Conservation (phyloP, 2,888 invertebrate genomes). For the Lacanobia wlatinum region DNA sequence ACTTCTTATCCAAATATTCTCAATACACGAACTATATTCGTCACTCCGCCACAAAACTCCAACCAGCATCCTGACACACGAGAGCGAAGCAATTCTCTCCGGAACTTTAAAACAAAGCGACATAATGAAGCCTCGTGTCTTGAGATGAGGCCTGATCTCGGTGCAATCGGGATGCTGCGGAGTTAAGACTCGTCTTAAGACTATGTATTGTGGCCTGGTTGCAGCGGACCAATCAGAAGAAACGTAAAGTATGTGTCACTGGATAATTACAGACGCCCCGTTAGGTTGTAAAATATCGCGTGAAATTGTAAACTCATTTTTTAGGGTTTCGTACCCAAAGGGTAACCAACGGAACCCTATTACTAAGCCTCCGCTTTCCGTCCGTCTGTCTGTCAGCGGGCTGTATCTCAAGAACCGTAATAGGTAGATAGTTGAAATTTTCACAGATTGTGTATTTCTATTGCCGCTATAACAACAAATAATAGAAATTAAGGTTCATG, state of each 20-base stretch:
- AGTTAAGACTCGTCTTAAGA: conserved; percentile 13
- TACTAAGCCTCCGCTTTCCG: too few relatives aligned
- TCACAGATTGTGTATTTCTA: too few relatives aligned
- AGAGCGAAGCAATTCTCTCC: conserved; percentile 24
- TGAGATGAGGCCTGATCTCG: conserved; percentile 49
- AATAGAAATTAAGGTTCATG: too few relatives aligned
- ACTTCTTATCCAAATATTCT: background rate
- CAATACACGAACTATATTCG: background rate
- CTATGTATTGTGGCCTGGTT: conserved; percentile 32
- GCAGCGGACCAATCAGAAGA: background rate
- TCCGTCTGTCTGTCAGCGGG: too few relatives aligned
- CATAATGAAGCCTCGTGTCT: conserved; percentile 48
- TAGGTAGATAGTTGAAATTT: too few relatives aligned
- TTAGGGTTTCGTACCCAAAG: too few relatives aligned
- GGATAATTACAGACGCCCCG: too few relatives aligned
- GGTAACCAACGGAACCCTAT: too few relatives aligned
- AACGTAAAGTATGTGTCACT: background rate
- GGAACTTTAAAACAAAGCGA: conserved; percentile 56
- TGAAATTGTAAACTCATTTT: too few relatives aligned
- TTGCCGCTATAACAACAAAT: too few relatives aligned
- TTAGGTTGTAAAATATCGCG: too few relatives aligned
- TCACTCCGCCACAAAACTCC: background rate
- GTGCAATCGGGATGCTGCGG: conserved; percentile 23
- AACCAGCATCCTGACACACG: conserved; percentile 9
- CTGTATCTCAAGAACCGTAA: too few relatives aligned